Percentiles rank a stretch among this genome's conserved stretches.
Evolutionary conservation across 2,113 vertebrate genomes (phyloP).

Genomic region (Podarcis muralis): DNA sequence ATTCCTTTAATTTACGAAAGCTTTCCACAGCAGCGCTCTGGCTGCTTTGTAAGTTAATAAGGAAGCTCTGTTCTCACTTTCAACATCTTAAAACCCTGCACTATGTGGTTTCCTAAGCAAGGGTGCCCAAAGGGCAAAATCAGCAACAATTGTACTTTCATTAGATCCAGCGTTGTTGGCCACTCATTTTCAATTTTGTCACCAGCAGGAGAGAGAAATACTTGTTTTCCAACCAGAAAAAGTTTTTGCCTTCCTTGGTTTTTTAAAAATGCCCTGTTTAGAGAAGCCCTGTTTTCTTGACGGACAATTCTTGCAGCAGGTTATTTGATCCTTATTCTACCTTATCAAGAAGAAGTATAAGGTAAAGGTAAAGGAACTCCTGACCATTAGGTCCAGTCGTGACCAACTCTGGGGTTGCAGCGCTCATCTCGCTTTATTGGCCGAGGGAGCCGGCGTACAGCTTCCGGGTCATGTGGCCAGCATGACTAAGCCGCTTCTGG

Average conservation of each 20-base stretch:
- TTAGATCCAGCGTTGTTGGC: not conserved
- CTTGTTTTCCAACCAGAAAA: rapidly evolving
- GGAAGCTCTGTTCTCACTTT: not conserved
- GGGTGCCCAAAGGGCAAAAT: not conserved
- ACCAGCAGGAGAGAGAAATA: not conserved
- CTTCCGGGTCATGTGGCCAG: no score
- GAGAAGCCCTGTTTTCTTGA: not conserved
- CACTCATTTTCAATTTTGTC: not conserved
- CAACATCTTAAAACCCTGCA: not conserved
- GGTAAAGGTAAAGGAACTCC: no score
- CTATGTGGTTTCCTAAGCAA: not conserved
- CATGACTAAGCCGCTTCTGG: no score
- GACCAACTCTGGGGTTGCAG: no score
- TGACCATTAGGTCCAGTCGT: no score
- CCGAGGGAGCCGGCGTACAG: no score
- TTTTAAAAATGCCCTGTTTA: not conserved
- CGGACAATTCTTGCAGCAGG: not conserved
- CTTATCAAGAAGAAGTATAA: no score
- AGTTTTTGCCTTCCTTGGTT: not conserved
- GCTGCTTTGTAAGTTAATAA: not conserved
- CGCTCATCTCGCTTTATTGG: no score
- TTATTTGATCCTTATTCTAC: not conserved
- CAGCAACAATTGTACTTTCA: not conserved
- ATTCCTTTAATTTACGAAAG: not conserved
- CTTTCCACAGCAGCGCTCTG: not conserved